Base-by-base conservation (phyloP, 2,113 vertebrate species). In the Mirounga angustirostris region DNA sequence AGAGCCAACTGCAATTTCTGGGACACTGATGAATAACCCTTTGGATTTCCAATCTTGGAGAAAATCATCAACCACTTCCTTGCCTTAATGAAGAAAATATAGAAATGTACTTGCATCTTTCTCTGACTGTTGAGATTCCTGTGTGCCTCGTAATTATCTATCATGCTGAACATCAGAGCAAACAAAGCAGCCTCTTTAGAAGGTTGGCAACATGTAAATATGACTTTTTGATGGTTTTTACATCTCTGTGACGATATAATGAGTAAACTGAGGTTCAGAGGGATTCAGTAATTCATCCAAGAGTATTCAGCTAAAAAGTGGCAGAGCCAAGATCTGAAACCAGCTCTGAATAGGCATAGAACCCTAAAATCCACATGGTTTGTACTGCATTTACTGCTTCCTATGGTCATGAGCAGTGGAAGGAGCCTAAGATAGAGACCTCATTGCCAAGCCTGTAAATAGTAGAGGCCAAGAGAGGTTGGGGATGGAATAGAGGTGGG, bases 111-210 rank as follows among this genome's bases (percentile, higher is more conserved):
- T 56, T 84, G 63, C 21, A 13, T 89, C 24, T 58, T 61, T 92
- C 52, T 93, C 80, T 56, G 36, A 59, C 33, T 22, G 26, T 26
- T 76, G 71, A 52, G 46, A 79, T 78, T 93, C 61, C 93, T 61
- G 22, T 46, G 6, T 71, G 36, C 46, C 54, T 95, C 54, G 28
- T 61, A 91, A 69, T 86, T 56, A 43, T 46, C 63, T 81, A 12
- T 81, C 40, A 22, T 2, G 26, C 43, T 30, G 22, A 93, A 73
- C 16, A 36, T 65, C 40, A 52, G 18, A 87, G 24, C 61, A 71
- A 95, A 96, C 14, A 63, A 82, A 95, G 18, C 33, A 54, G 58
- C 26, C n/a, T 33, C 58, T 61, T 88, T 87, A 59, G 54, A 94
- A 91, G 18, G 33, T 11, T 43, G 7, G 30, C 28, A 79, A 90